These are phyloP conservation scores for Oncopeltus fasciatus DNA, from an alignment of 1,140 invertebrate species.

Conservation along the genomic window DNA sequence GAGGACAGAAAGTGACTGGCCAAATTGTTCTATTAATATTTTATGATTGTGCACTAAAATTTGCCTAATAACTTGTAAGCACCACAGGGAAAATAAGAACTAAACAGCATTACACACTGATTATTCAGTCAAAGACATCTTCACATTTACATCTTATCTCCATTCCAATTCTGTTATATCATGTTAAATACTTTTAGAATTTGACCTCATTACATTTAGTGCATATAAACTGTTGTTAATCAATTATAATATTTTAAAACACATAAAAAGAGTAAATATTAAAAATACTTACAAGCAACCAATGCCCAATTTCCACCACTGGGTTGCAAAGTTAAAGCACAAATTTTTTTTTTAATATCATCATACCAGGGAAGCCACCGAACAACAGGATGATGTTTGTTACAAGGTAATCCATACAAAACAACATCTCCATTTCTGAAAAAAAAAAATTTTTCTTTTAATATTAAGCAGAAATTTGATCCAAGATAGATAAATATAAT, in stretches of 20 bases:
- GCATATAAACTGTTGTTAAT: too few relatives aligned
- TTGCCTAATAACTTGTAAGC: too few relatives aligned
- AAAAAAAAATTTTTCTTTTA: background rate
- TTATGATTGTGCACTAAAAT: too few relatives aligned
- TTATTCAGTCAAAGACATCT: too few relatives aligned
- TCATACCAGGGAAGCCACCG: conserved; percentile 22
- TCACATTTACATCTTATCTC: too few relatives aligned
- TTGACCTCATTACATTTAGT: too few relatives aligned
- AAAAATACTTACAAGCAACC: conserved; percentile 15
- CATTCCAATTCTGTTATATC: too few relatives aligned
- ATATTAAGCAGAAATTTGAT: background rate
- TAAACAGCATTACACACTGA: too few relatives aligned
- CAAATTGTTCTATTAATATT: too few relatives aligned
- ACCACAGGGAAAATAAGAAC: too few relatives aligned
- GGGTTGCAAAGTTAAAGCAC: conserved; percentile 18
- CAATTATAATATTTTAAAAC: background rate
- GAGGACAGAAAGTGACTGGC: too few relatives aligned
- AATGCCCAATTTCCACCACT: conserved; percentile 14
- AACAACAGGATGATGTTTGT: background rate
- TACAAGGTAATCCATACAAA: background rate
- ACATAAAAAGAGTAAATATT: background rate
- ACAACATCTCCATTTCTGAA: conserved; percentile 17
- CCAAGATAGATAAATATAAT: background rate
- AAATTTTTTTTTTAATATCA: conserved; percentile 20
- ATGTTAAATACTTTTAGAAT: too few relatives aligned